These are phyloP conservation scores for Synodontis membranacea DNA, from an alignment of 2,113 vertebrate genomes.

Conservation along the genomic window DNA sequence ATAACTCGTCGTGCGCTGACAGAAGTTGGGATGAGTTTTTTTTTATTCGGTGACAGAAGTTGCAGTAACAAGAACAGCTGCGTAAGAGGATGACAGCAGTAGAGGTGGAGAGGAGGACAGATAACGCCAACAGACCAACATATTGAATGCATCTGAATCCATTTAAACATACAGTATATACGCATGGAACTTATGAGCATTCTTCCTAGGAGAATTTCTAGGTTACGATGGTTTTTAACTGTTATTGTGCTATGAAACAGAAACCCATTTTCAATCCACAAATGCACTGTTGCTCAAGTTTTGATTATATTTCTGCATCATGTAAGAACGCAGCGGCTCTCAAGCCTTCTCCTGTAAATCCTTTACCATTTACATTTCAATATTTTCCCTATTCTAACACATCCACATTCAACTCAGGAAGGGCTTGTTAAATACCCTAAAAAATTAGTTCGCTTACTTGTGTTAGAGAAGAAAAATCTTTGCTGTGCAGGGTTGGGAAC, in stretches of 20 bases:
- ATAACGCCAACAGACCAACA: neutral
- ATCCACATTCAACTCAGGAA: neutral
- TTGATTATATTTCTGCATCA: neutral
- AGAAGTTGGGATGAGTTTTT: conserved; percentile 64
- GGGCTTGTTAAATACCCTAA: neutral
- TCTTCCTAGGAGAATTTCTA: neutral
- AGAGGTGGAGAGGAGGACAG: conserved; percentile 23
- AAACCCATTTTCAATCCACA: neutral
- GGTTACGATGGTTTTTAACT: neutral
- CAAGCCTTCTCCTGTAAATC: neutral
- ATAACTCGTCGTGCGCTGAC: conserved; percentile 64
- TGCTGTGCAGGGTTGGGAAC: neutral
- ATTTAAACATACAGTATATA: conserved; percentile 15
- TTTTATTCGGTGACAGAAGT: conserved; percentile 51
- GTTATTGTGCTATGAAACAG: neutral
- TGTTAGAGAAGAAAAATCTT: neutral
- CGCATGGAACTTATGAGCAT: neutral
- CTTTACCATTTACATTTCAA: neutral
- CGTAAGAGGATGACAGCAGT: conserved; percentile 33
- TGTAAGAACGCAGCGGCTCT: neutral
- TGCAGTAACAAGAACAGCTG: conserved; percentile 20
- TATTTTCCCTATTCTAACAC: neutral
- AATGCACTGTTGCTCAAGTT: neutral
- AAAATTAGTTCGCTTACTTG: neutral
- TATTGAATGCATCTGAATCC: neutral